Evolutionary conservation across 2,888 invertebrate species (phyloP).

Genomic region (Venusia cambrica): DNA sequence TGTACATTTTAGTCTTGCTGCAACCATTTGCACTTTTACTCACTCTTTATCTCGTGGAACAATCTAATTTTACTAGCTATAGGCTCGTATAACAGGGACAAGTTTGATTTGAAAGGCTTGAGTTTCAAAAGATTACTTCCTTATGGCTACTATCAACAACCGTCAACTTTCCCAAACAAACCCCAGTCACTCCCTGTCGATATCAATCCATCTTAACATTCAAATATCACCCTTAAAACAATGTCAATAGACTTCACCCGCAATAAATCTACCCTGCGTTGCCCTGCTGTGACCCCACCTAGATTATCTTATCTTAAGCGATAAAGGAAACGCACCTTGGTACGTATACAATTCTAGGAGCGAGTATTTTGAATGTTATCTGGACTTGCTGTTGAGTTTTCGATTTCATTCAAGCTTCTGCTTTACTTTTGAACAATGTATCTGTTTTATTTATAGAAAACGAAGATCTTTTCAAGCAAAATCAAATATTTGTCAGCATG

Average conservation of each 20-base stretch:
- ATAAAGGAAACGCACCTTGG: conserved; percentile 43
- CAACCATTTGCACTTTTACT: no score
- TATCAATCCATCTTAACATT: conserved; percentile 21
- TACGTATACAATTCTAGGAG: conserved; percentile 33
- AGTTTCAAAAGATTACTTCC: no score
- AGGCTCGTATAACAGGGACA: no score
- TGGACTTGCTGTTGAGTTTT: conserved; percentile 8
- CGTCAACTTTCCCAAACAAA: conserved; percentile 10
- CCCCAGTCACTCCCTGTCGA: conserved; percentile 6
- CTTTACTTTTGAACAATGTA: no score
- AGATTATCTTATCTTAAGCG: conserved; percentile 50
- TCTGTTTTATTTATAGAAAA: no score
- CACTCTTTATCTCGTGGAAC: no score
- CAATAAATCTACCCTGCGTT: conserved; percentile 25
- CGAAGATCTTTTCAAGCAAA: not conserved
- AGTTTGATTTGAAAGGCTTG: no score
- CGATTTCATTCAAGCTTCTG: conserved; percentile 14
- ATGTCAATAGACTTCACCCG: conserved; percentile 19
- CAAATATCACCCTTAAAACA: conserved; percentile 22
- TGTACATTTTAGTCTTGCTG: no score
- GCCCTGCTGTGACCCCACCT: conserved; percentile 42
- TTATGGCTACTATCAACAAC: no score
- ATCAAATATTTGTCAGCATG: not conserved
- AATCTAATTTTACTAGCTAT: no score
- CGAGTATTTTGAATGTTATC: conserved; percentile 25